Evolutionary conservation across 2,797 vertebrate genomes (phyloP).

Genomic region (Momotus momota): DNA sequence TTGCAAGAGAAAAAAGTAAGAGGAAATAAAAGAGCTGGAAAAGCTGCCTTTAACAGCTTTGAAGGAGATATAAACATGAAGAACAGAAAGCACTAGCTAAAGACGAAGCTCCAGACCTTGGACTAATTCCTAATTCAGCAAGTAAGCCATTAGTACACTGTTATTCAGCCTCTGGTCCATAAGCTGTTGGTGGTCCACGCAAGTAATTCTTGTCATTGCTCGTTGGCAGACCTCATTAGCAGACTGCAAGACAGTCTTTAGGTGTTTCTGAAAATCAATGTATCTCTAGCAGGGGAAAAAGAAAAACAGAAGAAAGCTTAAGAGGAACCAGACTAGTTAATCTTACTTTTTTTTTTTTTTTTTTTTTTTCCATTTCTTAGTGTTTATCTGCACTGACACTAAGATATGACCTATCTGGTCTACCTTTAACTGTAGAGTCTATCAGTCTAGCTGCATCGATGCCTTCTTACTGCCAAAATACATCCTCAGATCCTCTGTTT

Average conservation of each 20-base stretch:
- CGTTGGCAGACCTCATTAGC: background rate
- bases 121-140: background rate
- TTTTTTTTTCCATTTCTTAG: background rate
- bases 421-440: background rate
- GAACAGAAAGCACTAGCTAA: background rate
- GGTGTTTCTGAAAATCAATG: background rate
- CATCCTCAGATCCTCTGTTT: background rate
- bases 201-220: background rate
- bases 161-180: background rate
- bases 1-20: background rate
- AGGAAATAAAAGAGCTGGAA: background rate
- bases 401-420: background rate
- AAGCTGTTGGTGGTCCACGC: background rate
- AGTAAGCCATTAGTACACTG: background rate
- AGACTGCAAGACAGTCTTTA: background rate
- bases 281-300: fast-evolving
- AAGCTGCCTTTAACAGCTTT: background rate
- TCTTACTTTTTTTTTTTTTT: background rate
- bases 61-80: background rate
- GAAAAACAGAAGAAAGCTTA: background rate
- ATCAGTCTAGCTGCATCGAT: background rate
- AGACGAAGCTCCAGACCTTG: background rate
- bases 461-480: background rate
- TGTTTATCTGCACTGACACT: background rate
- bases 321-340: background rate